Evolutionary conservation across 2,888 invertebrate species (phyloP).

Genomic region (Omphaloscelis lunosa): DNA sequence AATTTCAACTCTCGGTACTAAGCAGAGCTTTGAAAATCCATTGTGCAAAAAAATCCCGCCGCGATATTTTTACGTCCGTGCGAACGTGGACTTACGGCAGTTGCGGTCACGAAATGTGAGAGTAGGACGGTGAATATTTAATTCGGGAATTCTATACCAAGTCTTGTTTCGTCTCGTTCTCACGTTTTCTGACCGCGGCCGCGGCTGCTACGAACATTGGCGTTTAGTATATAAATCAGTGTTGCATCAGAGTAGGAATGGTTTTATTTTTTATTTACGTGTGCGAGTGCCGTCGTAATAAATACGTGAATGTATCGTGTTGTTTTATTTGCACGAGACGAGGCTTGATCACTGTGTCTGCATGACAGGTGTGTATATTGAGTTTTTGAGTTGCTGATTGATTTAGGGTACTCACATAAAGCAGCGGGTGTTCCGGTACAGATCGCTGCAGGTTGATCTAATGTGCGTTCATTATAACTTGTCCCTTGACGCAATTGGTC

Average conservation of each 20-base stretch:
- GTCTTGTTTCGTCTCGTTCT: background rate
- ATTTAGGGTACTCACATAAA: background rate
- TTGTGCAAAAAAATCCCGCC: no score
- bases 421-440: background rate
- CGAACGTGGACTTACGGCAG: background rate
- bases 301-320: conserved; percentile 65
- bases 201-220: background rate
- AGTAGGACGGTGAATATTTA: background rate
- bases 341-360: conserved; percentile 50
- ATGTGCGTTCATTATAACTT: no score
- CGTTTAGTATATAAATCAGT: conserved; percentile 13
- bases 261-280: conserved; percentile 47
- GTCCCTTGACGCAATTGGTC: no score
- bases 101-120: background rate
- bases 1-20: no score
- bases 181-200: background rate
- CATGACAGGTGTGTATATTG: conserved; percentile 55
- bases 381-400: conserved; percentile 40
- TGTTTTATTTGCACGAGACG: conserved; percentile 55
- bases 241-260: conserved; percentile 40
- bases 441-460: background rate
- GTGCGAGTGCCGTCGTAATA: conserved; percentile 59
- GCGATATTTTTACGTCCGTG: no score
- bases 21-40: no score
- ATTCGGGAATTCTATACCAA: background rate